These are phyloP conservation scores for Choristoneura rosaceana DNA, from an alignment of 2,888 invertebrate species.

Conservation along the genomic window DNA sequence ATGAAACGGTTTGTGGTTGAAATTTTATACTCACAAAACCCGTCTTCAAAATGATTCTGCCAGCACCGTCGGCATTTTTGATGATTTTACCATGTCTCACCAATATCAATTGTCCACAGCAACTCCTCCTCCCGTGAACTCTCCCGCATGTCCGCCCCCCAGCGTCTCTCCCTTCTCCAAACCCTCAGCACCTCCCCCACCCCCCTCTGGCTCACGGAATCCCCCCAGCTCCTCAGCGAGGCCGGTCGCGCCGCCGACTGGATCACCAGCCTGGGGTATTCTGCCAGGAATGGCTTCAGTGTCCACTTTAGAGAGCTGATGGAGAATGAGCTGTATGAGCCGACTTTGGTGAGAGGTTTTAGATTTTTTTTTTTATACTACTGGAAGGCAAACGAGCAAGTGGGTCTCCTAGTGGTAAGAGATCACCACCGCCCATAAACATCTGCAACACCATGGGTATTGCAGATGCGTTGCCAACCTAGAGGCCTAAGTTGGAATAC, in stretches of 20 bases:
- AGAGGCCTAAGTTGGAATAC: too few species aligned
- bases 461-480: too few species aligned
- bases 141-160: conserved; percentile 64
- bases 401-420: too few species aligned
- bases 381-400: too few species aligned
- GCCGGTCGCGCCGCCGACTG: conserved; percentile 88
- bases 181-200: conserved; percentile 61
- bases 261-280: conserved; percentile 90
- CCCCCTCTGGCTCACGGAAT: conserved; percentile 75
- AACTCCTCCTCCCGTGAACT: conserved; percentile 72
- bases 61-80: too few species aligned
- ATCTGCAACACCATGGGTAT: too few species aligned
- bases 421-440: too few species aligned
- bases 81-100: too few species aligned
- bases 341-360: conserved; percentile 85
- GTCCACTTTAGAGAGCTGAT: conserved; percentile 89
- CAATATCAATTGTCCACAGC: conserved; percentile 49
- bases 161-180: conserved; percentile 62
- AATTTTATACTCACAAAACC: too few species aligned
- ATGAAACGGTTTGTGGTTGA: too few species aligned
- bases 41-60: too few species aligned
- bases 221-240: conserved; percentile 52
- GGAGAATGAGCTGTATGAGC: conserved; percentile 85
- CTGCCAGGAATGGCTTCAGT: conserved; percentile 89
- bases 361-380: too few species aligned